Base-by-base conservation (phyloP, 2,797 vertebrate species). In the Nannoperca obscura region DNA sequence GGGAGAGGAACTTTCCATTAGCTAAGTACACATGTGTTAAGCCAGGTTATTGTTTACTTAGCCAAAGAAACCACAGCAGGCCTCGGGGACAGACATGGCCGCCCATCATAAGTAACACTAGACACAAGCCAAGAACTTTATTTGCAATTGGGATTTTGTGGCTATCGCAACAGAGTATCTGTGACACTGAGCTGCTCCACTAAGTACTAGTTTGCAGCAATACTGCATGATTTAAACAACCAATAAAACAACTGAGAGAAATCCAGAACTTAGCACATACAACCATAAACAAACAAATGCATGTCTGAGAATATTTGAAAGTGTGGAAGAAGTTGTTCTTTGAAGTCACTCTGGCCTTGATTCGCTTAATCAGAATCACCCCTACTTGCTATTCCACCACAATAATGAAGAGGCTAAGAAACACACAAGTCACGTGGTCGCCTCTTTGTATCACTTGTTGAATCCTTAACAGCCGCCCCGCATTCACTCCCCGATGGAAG, bases 361-460 rank as follows among this genome's bases (percentile, higher is more conserved):
- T 87, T 89, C 78, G 86, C 88, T 81, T 86, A 81, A 90, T 91
- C 88, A 84, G 80, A 93, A 89, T 91, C 92, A 86, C 77, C 84
- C 92, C 90, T 90, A 90, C 91, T 94, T 94, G 84, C 70, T 93
- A 92, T 94, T 93, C 91, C 86, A 61, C 50, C 76, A 84, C 90
- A 92, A 92, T 91, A 92, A 94, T 91, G 87, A 93, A 89, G 92
- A 93, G 87, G 87, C 89, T 86, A 90, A 90, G 87, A 82, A 90
- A 91, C 89, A 92, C 88, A 91, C 85, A 7, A 81, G 92, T 94
- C 94, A 94, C 89, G 88, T 95, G 93, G 88, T 92, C 60, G 19
- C 58, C 75, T 89, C 91, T 95, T 94, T 95, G 91, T 94, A 89
- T 91, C 93, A 94, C 94, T 93, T 95, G 94, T 95, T 95, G 92